Evolutionary conservation across 2,113 vertebrate genomes (phyloP).

Genomic region (Caranx melampygus): DNA sequence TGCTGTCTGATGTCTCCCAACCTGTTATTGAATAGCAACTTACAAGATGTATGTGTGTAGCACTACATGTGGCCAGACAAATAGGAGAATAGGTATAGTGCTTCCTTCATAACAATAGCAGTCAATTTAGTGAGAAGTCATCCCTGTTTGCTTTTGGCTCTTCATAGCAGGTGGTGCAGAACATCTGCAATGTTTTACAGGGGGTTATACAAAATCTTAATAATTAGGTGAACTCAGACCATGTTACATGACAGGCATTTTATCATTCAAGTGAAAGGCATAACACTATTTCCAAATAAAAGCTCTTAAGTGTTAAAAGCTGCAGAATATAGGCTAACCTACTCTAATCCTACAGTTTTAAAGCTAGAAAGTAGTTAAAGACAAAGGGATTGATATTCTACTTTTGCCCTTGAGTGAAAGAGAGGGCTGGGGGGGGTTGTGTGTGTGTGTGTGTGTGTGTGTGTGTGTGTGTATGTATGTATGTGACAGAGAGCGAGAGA

Average conservation of each 20-base stretch:
- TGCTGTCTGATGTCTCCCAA: conserved; percentile 28
- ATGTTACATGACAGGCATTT: conserved; percentile 33
- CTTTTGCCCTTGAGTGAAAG: conserved; percentile 73
- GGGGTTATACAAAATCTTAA: conserved; percentile 38
- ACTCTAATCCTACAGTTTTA: conserved; percentile 71
- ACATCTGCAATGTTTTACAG: conserved; percentile 40
- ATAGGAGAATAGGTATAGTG: not conserved
- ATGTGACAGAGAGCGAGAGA: conserved; percentile 6
- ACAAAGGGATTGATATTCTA: conserved; percentile 76
- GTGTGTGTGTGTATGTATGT: conserved; percentile 23
- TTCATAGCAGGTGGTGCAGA: conserved; percentile 55
- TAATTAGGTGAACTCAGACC: conserved; percentile 58
- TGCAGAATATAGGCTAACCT: conserved; percentile 66
- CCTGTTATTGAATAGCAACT: conserved; percentile 12
- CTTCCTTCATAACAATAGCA: conserved; percentile 18
- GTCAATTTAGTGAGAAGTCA: conserved; percentile 45
- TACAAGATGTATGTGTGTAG: not conserved
- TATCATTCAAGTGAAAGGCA: conserved; percentile 42
- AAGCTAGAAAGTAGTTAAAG: conserved; percentile 75
- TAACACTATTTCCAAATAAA: conserved; percentile 49
- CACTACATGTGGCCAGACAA: not conserved
- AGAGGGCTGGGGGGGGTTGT: conserved; percentile 2
- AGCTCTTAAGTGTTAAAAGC: conserved; percentile 67
- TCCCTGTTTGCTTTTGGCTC: conserved; percentile 43
- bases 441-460: too few species aligned